phyloP scores from a whole-genome alignment of 2,797 vertebrate species.

The Pagetopsis macropterus region DNA sequence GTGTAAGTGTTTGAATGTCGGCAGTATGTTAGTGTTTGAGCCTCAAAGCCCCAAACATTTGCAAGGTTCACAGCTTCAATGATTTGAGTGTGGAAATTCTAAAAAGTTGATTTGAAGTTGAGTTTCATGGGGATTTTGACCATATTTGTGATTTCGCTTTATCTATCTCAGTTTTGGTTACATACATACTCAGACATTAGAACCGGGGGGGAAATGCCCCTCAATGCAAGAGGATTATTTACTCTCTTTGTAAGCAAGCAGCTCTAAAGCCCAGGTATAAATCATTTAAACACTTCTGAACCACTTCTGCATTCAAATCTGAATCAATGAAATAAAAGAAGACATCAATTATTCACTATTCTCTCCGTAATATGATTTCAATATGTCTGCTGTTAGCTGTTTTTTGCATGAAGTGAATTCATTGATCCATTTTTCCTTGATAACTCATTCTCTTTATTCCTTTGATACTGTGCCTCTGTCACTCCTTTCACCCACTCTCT shows the following conservation, averaged over 20 bases:
- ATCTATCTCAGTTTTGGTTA: not conserved
- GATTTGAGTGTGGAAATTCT: not conserved
- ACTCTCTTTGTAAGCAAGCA: slow-evolving; percentile 69
- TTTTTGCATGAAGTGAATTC: slow-evolving; percentile 65
- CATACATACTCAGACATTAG: slow-evolving; percentile 23
- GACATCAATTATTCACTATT: slow-evolving; percentile 79
- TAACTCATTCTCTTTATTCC: slow-evolving; percentile 75
- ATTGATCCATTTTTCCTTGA: slow-evolving; percentile 76
- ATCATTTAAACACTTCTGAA: slow-evolving; percentile 76
- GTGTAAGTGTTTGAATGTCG: not conserved
- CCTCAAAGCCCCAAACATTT: not conserved
- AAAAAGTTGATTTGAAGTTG: too few species aligned
- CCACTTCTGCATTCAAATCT: slow-evolving; percentile 67
- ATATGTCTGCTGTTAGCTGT: slow-evolving; percentile 68
- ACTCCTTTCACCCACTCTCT: slow-evolving; percentile 47
- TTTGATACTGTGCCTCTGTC: slow-evolving; percentile 51
- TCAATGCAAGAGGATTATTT: slow-evolving; percentile 57
- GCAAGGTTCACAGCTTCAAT: not conserved
- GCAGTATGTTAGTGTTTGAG: not conserved
- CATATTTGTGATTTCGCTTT: too few species aligned
- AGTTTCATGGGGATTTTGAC: not conserved
- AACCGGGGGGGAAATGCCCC: slow-evolving; percentile 21
- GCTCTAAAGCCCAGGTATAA: slow-evolving; percentile 70
- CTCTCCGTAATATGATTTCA: slow-evolving; percentile 72
- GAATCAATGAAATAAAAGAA: slow-evolving; percentile 64